A percentile compares a stretch with the other conserved stretches of the same genome.
Conservation (phyloP, 2,888 invertebrate genomes). For the Drosophila austrosaltans region DNA sequence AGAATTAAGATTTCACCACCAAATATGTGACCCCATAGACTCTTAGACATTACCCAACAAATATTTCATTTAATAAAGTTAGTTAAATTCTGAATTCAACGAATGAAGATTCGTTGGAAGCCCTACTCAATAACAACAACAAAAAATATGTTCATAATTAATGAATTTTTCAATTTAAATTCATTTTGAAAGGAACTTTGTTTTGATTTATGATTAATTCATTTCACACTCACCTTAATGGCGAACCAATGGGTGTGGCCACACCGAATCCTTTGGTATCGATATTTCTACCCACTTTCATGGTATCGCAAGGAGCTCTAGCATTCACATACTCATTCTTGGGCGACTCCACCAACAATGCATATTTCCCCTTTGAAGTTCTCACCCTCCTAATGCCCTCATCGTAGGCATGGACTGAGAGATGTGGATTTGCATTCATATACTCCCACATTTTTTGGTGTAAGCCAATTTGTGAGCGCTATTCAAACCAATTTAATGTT, state of each 20-base stretch:
- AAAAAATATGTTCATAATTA: too few relatives aligned
- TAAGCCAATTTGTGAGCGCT: conserved; percentile 93
- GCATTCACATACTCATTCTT: conserved; percentile 90
- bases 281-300: conserved; percentile 94
- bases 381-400: conserved; percentile 92
- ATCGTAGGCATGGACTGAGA: conserved; percentile 91
- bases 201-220: too few relatives aligned
- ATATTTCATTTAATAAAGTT: too few relatives aligned
- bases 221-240: conserved; percentile 88
- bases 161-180: too few relatives aligned
- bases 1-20: too few relatives aligned
- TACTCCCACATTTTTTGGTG: conserved; percentile 97
- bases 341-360: conserved; percentile 89
- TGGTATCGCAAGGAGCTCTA: conserved; percentile 95
- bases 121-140: too few relatives aligned
- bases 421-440: conserved; percentile 93
- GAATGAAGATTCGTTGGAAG: too few relatives aligned
- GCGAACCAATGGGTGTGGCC: conserved; percentile 96
- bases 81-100: too few relatives aligned
- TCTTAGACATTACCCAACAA: too few relatives aligned
- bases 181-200: too few relatives aligned
- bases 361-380: conserved; percentile 91
- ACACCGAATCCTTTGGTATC: conserved; percentile 97
- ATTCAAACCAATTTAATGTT: conserved; percentile 37
- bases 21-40: too few relatives aligned